Evolutionary conservation across 2,113 vertebrate genomes (phyloP), one percentile per base, ranked within the genome.

Genomic region (Xyliphius kryptos): DNA sequence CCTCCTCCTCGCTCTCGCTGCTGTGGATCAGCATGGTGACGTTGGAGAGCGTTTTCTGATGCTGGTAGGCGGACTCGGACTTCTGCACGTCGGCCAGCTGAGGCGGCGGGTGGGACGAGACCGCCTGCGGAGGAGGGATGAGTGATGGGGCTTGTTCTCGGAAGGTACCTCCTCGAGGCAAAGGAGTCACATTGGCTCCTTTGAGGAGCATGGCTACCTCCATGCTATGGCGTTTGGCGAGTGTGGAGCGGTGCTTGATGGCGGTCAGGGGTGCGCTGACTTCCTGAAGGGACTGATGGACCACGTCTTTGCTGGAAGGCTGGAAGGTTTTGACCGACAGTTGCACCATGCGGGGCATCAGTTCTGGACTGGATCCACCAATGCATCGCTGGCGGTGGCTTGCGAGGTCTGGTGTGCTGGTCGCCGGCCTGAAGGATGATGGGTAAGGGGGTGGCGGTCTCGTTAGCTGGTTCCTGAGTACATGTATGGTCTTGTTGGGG

Each of bases 1-100:
- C 49, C 0, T 90, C 53, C 51, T 91, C 89, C 62, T 98, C 95
- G 0, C 93, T 97, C 72, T 97, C 95, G 0, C 95, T 98, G 80
- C 94, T 97, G 77, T 97, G 95, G 76, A 98, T 93, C 44, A 98
- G 83, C 95, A 98, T 94, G 0, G 95, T 98, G 66, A 91, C 94
- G 2, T 95, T 92, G 0, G 95, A 98, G 66, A 91, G 80, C 0
- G 90, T 95, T 83, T 98, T 98, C 79, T 92, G 89, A 79, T 98
- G 95, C 74, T 90, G 91, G 70, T 91, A 97, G 40, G 75, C 36
- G 0, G 74, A 21, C 9, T 61, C 66, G 80, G 4, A 32, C 7
- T 32, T 32, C 66, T 87, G 88, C 14, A 76, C 7, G 64, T 85
- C 83, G 57, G 74, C 52, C 70, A 77, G 80, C 58, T 74, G 77